phyloP scores from a whole-genome alignment of 2,888 invertebrate genomes.

The Aphodius sticticus region DNA sequence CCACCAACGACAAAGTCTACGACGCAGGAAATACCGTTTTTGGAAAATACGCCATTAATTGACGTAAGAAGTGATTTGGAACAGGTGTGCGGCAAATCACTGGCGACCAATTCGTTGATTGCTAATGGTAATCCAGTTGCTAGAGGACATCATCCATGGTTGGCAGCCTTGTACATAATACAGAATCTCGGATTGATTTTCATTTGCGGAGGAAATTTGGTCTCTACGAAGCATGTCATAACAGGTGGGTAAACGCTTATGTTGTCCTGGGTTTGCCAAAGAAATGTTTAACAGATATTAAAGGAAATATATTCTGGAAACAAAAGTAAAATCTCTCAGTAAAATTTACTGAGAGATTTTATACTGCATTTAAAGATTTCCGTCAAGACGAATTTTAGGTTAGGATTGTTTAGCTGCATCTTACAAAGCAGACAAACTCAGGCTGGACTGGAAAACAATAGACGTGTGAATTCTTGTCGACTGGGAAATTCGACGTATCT shows the following conservation, averaged over 20 bases:
- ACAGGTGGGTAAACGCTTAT: constrained; percentile 49
- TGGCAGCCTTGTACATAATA: constrained; percentile 55
- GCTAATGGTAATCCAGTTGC: constrained; percentile 51
- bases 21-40: not conserved
- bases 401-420: too few relatives aligned
- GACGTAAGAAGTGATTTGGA: constrained; percentile 19
- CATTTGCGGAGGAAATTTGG: constrained; percentile 55
- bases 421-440: too few relatives aligned
- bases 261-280: too few relatives aligned
- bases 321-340: too few relatives aligned
- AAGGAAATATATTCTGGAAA: too few relatives aligned
- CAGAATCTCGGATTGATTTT: constrained; percentile 53
- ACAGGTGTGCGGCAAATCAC: constrained; percentile 50
- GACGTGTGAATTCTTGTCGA: too few relatives aligned
- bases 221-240: constrained; percentile 54
- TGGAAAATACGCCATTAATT: constrained; percentile 22
- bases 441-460: too few relatives aligned
- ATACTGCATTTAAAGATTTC: too few relatives aligned
- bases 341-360: too few relatives aligned
- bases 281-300: too few relatives aligned
- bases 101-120: constrained; percentile 52
- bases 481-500: too few relatives aligned
- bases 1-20: not conserved
- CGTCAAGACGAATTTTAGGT: too few relatives aligned
- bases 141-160: constrained; percentile 57